A percentile compares a stretch with the other conserved stretches of the same genome.
Evolutionary conservation across 2,113 vertebrate species (phyloP).

Genomic region (Tringa solitaria): DNA sequence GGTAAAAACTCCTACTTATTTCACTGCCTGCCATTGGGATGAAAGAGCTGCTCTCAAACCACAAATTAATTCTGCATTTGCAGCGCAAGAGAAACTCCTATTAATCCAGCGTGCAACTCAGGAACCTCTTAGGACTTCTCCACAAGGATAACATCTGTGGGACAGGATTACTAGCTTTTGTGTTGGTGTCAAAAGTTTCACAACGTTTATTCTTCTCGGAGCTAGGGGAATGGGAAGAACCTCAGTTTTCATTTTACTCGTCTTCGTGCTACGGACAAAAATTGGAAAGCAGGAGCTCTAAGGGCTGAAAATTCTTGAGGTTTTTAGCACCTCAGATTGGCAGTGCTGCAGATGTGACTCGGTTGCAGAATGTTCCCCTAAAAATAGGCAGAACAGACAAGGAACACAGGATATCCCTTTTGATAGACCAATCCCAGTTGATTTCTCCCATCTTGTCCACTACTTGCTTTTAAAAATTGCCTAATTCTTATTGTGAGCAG

Average conservation of each 20-base stretch:
- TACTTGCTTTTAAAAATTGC: neutral
- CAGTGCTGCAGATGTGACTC: neutral
- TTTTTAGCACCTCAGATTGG: neutral
- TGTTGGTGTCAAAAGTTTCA: neutral
- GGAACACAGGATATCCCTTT: neutral
- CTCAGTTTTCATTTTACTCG: neutral
- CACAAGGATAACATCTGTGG: constrained; percentile 38
- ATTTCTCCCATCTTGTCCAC: neutral
- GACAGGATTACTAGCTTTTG: neutral
- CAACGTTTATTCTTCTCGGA: neutral
- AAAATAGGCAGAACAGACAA: neutral
- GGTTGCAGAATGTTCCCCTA: neutral
- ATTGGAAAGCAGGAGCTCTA: neutral
- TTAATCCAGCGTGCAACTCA: neutral
- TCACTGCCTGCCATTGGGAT: neutral
- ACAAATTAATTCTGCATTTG: constrained; percentile 45
- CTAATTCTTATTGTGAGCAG: neutral
- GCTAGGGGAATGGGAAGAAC: neutral
- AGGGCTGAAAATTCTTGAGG: neutral
- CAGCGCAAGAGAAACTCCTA: constrained; percentile 22
- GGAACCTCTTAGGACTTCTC: constrained; percentile 20
- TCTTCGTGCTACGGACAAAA: neutral
- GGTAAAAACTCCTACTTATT: neutral
- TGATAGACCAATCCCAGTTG: too few relatives aligned
- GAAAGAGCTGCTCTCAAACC: constrained; percentile 46